phyloP scores from a whole-genome alignment of 2,888 invertebrate genomes.

The Trachelus troglodyta region DNA sequence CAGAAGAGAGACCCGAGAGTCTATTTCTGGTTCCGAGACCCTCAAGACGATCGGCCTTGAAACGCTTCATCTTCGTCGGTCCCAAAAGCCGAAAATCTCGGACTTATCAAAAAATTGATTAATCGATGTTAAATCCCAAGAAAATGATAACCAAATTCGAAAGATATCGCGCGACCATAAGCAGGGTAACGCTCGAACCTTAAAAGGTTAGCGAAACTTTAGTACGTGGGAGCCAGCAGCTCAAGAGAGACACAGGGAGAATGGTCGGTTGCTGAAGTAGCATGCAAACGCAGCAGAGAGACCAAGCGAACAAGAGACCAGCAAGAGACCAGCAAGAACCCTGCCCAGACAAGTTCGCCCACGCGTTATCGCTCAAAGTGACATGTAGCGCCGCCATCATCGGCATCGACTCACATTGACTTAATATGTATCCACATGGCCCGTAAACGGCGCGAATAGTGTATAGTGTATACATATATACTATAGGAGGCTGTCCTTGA shows the following conservation, averaged over 20 bases:
- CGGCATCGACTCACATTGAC: slow-evolving; percentile 24
- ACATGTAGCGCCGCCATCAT: slow-evolving; percentile 10
- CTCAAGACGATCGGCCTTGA: background rate
- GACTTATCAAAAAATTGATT: background rate
- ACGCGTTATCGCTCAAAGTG: slow-evolving; percentile 32
- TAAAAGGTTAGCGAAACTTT: slow-evolving; percentile 39
- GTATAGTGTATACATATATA: background rate
- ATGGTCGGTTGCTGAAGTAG: background rate
- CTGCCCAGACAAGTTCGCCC: slow-evolving; percentile 40
- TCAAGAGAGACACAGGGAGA: background rate
- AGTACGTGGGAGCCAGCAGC: slow-evolving; percentile 38
- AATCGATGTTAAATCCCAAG: background rate
- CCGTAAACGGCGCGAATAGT: background rate
- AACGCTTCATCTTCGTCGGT: background rate
- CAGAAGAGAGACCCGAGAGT: background rate
- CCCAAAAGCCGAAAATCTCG: background rate
- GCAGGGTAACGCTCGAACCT: slow-evolving; percentile 33
- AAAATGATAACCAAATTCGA: background rate
- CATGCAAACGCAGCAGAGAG: background rate
- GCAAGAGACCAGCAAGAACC: slow-evolving; percentile 5
- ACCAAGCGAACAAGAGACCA: background rate
- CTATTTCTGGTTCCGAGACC: background rate
- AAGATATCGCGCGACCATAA: background rate
- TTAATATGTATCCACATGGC: slow-evolving; percentile 13
- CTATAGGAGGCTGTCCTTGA: background rate